Evolutionary conservation across 2,797 vertebrate species (phyloP).

Genomic region (Acomys russatus): DNA sequence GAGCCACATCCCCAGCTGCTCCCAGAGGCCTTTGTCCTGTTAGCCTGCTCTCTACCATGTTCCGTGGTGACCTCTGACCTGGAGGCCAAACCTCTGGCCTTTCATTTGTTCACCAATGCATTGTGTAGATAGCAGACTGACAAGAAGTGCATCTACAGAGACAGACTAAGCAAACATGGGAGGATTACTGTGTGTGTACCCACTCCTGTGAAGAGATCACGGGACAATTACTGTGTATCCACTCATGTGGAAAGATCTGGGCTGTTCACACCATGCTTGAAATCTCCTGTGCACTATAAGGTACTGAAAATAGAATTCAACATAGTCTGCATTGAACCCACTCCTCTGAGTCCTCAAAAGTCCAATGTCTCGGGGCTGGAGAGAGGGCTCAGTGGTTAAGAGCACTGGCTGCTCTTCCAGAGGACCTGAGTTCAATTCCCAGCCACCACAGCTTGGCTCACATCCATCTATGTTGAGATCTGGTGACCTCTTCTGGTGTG

Average conservation of each 20-base stretch:
- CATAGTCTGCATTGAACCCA: slow-evolving; percentile 1
- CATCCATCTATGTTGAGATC: no score
- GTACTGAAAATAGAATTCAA: slow-evolving; percentile 47
- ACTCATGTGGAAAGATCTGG: background rate
- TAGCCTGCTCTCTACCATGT: background rate
- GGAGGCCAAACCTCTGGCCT: background rate
- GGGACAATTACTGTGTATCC: background rate
- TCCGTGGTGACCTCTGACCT: background rate
- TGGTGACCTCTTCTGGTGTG: no score
- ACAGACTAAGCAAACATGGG: background rate
- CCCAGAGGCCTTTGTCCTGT: no score
- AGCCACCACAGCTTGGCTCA: no score
- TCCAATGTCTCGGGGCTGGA: background rate
- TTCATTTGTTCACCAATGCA: background rate
- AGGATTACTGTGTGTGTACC: background rate
- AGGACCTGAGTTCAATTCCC: no score
- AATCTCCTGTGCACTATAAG: background rate
- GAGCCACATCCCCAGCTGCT: background rate
- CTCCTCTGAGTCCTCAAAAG: background rate
- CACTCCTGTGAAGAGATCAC: background rate
- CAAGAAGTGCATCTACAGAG: background rate
- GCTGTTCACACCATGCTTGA: background rate
- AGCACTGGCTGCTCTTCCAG: no score
- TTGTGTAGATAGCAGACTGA: background rate
- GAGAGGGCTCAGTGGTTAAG: no score